These are phyloP conservation scores for Corvus hawaiiensis DNA, from an alignment of 2,113 vertebrate species.

Conservation along the genomic window DNA sequence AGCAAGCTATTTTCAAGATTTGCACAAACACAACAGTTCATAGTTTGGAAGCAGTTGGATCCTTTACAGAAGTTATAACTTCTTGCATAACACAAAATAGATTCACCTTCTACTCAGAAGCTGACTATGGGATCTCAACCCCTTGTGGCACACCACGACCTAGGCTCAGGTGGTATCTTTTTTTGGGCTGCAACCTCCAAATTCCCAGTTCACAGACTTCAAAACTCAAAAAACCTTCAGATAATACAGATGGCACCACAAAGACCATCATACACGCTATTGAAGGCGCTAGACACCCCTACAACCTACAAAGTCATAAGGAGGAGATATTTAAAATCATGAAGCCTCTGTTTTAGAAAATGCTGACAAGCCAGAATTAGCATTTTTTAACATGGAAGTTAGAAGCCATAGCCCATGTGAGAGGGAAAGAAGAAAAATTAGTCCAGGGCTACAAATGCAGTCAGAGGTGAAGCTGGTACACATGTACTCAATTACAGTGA, in stretches of 20 bases:
- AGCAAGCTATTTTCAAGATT: not conserved
- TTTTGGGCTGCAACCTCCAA: not conserved
- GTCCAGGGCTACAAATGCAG: not conserved
- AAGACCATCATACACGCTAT: not conserved
- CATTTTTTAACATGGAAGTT: not conserved
- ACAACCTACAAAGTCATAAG: not conserved
- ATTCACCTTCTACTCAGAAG: not conserved
- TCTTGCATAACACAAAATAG: not conserved
- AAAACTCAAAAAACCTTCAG: not conserved
- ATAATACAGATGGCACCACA: not conserved
- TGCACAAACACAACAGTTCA: not conserved
- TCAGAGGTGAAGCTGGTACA: not conserved
- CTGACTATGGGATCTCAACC: not conserved
- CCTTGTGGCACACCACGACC: not conserved
- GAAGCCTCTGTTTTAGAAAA: not conserved
- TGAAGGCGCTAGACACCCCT: not conserved
- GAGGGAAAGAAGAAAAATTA: not conserved
- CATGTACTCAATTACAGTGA: not conserved
- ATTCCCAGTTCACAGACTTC: not conserved
- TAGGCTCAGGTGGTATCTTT: not conserved
- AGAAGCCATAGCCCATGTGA: not conserved
- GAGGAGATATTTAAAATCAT: not conserved
- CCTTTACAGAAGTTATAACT: not conserved
- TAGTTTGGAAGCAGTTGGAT: not conserved
- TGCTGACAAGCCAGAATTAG: not conserved